Evolutionary conservation across 1,140 invertebrate genomes (phyloP).

Genomic region (Drosophila tani): DNA sequence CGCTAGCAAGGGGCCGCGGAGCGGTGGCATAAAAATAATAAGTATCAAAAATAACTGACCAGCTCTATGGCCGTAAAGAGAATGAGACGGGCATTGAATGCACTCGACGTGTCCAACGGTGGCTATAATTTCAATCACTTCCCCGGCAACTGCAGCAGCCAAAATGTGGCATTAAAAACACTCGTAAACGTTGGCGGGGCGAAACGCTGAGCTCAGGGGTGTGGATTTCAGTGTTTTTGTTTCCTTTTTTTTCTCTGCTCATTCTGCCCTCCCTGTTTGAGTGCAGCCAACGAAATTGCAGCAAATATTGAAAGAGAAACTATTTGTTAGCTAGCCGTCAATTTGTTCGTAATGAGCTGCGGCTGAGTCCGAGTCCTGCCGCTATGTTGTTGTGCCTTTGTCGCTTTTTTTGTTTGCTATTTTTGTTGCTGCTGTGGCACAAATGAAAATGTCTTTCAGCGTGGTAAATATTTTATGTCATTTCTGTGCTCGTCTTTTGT

Average conservation of each 20-base stretch:
- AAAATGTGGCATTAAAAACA: conserved; percentile 74
- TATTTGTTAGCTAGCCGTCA: conserved; percentile 62
- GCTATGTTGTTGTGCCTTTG: conserved; percentile 23
- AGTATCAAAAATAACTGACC: conserved; percentile 70
- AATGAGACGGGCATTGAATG: conserved; percentile 60
- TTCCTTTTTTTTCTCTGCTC: background rate
- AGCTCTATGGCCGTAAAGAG: conserved; percentile 48
- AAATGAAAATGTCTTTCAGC: conserved; percentile 76
- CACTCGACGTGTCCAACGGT: conserved; percentile 55
- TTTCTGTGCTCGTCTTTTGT: conserved; percentile 42
- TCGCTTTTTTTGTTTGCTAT: conserved; percentile 1
- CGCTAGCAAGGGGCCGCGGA: background rate
- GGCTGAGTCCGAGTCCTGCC: conserved; percentile 22
- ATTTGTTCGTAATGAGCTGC: conserved; percentile 70
- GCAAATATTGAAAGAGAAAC: conserved; percentile 63
- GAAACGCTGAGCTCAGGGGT: conserved; percentile 18
- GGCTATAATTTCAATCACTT: conserved; percentile 73
- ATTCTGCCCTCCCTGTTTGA: conserved; percentile 3
- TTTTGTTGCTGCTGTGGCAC: conserved; percentile 30
- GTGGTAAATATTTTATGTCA: conserved; percentile 74
- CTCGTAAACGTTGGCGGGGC: conserved; percentile 59
- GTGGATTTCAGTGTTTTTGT: conserved; percentile 29
- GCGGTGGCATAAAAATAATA: conserved; percentile 63
- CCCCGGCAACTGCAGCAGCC: conserved; percentile 42
- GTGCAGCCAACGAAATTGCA: conserved; percentile 47